Conservation (phyloP, 2,113 vertebrate species). For the Eudyptes chrysolophus region DNA sequence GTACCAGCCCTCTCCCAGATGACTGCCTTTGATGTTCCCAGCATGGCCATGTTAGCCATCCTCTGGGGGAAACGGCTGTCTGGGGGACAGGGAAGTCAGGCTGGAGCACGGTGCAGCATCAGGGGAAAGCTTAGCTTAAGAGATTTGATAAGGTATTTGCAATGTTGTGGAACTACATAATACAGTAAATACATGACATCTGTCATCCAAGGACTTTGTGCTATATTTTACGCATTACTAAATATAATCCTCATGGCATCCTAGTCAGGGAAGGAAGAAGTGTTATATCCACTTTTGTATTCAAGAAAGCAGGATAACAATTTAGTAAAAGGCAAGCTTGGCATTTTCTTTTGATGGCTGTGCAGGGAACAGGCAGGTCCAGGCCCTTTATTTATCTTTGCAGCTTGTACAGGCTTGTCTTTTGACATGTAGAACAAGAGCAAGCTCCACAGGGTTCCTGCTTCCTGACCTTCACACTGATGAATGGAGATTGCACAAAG, state of each 20-base stretch:
- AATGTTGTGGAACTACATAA: conserved; percentile 20
- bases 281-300: neutral
- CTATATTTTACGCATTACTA: neutral
- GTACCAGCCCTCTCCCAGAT: conserved; percentile 32
- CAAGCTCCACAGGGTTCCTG: conserved; percentile 34
- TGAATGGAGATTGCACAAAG: conserved; percentile 51
- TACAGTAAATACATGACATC: neutral
- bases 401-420: conserved; percentile 32
- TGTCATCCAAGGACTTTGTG: neutral
- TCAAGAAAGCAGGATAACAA: neutral
- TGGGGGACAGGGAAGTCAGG: neutral
- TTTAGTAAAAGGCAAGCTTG: neutral
- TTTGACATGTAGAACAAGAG: conserved; percentile 5
- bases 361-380: neutral
- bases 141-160: conserved; percentile 15
- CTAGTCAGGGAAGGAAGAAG: neutral
- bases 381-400: conserved; percentile 1
- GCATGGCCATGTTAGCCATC: neutral
- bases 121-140: neutral
- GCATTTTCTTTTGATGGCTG: neutral
- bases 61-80: neutral
- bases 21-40: conserved; percentile 25
- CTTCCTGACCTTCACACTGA: conserved; percentile 43
- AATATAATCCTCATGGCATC: neutral
- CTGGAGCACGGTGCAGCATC: neutral